Evolutionary conservation across 1,140 invertebrate genomes (phyloP).

Genomic region (Musca domestica): DNA sequence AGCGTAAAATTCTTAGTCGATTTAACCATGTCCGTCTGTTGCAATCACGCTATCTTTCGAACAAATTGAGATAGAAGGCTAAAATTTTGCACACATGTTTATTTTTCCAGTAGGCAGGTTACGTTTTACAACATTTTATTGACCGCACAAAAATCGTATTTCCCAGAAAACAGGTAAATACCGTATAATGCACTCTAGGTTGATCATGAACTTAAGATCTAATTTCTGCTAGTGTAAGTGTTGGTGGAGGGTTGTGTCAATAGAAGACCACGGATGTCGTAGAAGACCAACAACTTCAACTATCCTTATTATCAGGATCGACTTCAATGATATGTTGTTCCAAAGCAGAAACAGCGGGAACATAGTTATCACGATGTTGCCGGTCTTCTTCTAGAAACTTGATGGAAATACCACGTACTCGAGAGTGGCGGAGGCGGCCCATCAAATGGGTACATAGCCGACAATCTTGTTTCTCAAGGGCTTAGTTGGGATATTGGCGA

Average conservation of each 20-base stretch:
- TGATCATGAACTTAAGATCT: conserved; percentile 30
- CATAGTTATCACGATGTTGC: conserved; percentile 98
- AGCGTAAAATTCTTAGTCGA: no score
- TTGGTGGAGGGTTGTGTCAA: conserved; percentile 73
- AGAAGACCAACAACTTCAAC: conserved; percentile 94
- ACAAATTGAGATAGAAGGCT: no score
- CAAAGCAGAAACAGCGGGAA: conserved; percentile 94
- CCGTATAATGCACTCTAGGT: background rate
- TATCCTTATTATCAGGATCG: conserved; percentile 95
- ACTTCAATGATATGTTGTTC: conserved; percentile 96
- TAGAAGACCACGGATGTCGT: conserved; percentile 85
- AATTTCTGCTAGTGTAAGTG: conserved; percentile 58
- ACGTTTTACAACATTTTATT: background rate
- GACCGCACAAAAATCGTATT: background rate
- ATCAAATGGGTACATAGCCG: conserved; percentile 98
- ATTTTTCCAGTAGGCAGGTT: no score
- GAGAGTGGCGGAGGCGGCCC: conserved; percentile 94
- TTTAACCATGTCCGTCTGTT: no score
- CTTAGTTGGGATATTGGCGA: conserved; percentile 98
- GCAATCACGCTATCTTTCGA: no score
- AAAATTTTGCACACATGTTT: no score
- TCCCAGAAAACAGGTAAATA: background rate
- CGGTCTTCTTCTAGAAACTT: conserved; percentile 99
- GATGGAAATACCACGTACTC: conserved; percentile 97
- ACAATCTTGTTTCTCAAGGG: conserved; percentile 97